Base-by-base conservation (phyloP, 2,113 vertebrate species). In the Hemiprocne comata region DNA sequence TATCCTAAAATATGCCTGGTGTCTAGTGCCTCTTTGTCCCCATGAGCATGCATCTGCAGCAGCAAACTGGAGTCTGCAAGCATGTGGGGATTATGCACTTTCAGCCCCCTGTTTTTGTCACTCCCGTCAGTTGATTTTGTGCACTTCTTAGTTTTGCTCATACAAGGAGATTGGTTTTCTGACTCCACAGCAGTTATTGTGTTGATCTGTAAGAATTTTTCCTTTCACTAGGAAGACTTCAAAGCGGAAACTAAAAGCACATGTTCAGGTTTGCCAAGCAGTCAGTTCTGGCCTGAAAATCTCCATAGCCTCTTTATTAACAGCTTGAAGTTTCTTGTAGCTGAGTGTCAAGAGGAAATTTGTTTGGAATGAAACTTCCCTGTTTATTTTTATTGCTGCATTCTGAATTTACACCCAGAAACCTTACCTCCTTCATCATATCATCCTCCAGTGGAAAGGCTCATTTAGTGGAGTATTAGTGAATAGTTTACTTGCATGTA, bases 161-260 rank as follows among this genome's bases (percentile, higher is more conserved):
- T 70, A 62, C 15, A 65, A 74, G 40, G 57, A 86, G 73, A 76
- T 62, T 78, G 80, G 61, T 88, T 96, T 97, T 87, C 75, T 94
- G 64, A 91, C 76, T 89, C 79, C 50, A 36, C 24, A 80, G 58
- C 87, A 4, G 28, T 90, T 90, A 44, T 81, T 67, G 72, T 84
- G 34, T 66, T 77, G 33, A 74, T 64, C 60, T 88, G 70, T 92
- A 81, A 86, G 67, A 94, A 88, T 88, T 95, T 93, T 92, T 81
- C 54, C 89, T 97, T 94, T 86, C 77, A 62, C 25, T 48, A 80
- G 67, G 62, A 97, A 96, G 81, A 84, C 66, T 97, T 96, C 85
- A 98, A 97, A 96, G 91, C 70, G 89, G 54, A 91, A 97, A 95
- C 48, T 85, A 72, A 96, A 93, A 97, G 91, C 94, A 98, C 93